A percentile compares a stretch with the other conserved stretches of the same genome.
Evolutionary conservation across 2,113 vertebrate genomes (phyloP).

Genomic region (Leptosomus discolor): DNA sequence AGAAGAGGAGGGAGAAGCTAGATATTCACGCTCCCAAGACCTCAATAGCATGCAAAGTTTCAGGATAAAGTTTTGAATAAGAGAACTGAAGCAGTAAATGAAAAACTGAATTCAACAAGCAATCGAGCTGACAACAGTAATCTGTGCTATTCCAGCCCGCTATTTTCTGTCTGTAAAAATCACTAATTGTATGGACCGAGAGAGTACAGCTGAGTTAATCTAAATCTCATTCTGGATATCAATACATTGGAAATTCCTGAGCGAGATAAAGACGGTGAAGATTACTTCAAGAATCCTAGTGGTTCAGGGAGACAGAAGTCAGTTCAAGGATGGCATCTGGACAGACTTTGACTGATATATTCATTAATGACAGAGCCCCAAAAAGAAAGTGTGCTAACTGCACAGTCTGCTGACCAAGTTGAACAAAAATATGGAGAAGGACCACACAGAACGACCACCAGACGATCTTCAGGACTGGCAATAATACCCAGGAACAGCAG

Average conservation of each 20-base stretch:
- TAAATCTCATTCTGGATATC: background rate
- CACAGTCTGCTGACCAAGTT: background rate
- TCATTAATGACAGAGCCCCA: background rate
- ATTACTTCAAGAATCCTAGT: background rate
- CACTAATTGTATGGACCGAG: background rate
- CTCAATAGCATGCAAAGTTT: background rate
- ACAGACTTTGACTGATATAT: background rate
- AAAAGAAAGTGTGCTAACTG: background rate
- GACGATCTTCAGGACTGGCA: background rate
- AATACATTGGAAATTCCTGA: background rate
- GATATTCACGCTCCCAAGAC: background rate
- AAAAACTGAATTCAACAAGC: background rate
- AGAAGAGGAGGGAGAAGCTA: background rate
- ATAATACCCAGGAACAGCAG: background rate
- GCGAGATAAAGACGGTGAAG: background rate
- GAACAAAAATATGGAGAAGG: background rate
- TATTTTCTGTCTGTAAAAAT: background rate
- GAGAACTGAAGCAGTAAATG: background rate
- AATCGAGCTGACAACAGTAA: background rate
- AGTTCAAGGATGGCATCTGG: background rate
- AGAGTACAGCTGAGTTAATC: background rate
- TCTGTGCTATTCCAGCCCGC: background rate
- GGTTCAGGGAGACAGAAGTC: background rate
- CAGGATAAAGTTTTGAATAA: background rate
- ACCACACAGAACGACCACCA: background rate